Percentiles rank a stretch among this genome's conserved stretches.
These are phyloP conservation scores for Ranitomeya variabilis DNA, from an alignment of 2,113 vertebrate species.

Conservation along the genomic window DNA sequence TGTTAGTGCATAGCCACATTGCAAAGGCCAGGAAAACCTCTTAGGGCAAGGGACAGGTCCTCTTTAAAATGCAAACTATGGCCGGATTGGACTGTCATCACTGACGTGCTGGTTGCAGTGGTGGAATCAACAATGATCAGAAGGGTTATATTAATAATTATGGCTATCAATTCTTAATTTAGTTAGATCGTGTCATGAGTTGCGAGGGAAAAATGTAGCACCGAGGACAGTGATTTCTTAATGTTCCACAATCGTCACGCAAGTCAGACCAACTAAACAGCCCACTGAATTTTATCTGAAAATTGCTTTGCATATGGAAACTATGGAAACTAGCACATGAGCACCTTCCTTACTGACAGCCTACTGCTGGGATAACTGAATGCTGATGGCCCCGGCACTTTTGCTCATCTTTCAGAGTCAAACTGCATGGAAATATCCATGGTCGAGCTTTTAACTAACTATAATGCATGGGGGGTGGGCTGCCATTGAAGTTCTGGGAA, in stretches of 20 bases:
- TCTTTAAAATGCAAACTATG: no score
- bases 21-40: no score
- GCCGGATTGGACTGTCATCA: neutral
- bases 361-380: constrained; percentile 2
- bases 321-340: constrained; percentile 8
- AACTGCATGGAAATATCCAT: neutral
- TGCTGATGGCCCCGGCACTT: neutral
- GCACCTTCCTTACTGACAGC: constrained; percentile 1
- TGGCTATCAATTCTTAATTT: neutral
- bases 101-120: neutral
- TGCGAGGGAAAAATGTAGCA: neutral
- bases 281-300: constrained; percentile 16
- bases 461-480: neutral
- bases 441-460: constrained; percentile 1
- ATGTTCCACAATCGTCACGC: neutral
- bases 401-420: neutral
- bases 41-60: no score
- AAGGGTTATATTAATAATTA: neutral
- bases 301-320: constrained; percentile 26
- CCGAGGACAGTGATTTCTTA: neutral
- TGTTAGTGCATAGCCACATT: no score
- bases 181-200: neutral
- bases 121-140: neutral
- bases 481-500: neutral
- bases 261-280: neutral